phyloP scores from a whole-genome alignment of 2,797 vertebrate genomes.

The Enteromius argenteus region DNA sequence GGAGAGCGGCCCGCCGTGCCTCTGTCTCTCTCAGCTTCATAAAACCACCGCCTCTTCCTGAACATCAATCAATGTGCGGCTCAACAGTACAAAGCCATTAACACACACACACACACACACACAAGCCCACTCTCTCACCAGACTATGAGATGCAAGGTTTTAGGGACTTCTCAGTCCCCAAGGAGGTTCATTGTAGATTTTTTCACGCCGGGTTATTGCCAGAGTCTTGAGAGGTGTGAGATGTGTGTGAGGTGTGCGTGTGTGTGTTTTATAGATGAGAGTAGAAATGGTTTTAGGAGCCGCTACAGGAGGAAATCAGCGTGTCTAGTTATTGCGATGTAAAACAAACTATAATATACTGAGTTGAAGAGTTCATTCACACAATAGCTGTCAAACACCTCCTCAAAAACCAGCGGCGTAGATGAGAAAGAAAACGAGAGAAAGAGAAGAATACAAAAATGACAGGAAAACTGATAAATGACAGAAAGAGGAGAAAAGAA shows the following conservation, averaged over 20 bases:
- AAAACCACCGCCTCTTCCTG: slow-evolving; percentile 68
- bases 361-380: slow-evolving; percentile 36
- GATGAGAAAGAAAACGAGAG: slow-evolving; percentile 1
- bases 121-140: slow-evolving; percentile 7
- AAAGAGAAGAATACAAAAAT: slow-evolving; percentile 8
- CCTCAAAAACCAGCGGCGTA: background rate
- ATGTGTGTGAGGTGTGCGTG: background rate
- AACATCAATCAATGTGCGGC: slow-evolving; percentile 69
- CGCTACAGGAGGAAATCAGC: slow-evolving; percentile 14
- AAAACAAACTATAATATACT: slow-evolving; percentile 37
- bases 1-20: slow-evolving; percentile 63
- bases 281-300: slow-evolving; percentile 37
- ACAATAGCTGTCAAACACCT: slow-evolving; percentile 20
- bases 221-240: slow-evolving; percentile 24
- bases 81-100: slow-evolving; percentile 60
- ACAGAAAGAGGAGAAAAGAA: slow-evolving; percentile 29
- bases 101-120: slow-evolving; percentile 38
- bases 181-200: slow-evolving; percentile 43
- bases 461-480: slow-evolving; percentile 14
- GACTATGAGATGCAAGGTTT: slow-evolving; percentile 45
- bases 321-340: slow-evolving; percentile 28
- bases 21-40: slow-evolving; percentile 73
- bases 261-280: slow-evolving; percentile 48
- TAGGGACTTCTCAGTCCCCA: slow-evolving; percentile 40
- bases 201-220: slow-evolving; percentile 39